A percentile compares a stretch with the other conserved stretches of the same genome.
phyloP scores from a whole-genome alignment of 2,797 vertebrate species.

The Channallabes apus region DNA sequence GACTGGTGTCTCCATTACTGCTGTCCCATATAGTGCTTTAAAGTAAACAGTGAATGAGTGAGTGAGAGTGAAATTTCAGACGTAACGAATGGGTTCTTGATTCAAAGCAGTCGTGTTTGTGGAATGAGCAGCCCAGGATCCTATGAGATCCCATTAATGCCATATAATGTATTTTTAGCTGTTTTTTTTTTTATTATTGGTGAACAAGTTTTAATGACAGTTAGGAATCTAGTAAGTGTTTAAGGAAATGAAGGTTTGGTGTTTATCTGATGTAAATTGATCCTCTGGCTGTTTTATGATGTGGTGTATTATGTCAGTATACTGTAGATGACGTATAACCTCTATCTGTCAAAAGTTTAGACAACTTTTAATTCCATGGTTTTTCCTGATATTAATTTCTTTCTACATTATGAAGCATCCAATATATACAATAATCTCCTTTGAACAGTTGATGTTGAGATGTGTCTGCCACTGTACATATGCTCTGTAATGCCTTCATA shows the following conservation, averaged over 20 bases:
- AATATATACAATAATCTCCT: too few species aligned
- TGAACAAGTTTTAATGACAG: neutral
- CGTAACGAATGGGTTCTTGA: neutral
- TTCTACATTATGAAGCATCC: too few species aligned
- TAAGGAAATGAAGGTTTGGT: constrained; percentile 1
- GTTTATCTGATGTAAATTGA: constrained; percentile 17
- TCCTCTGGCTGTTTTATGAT: constrained; percentile 15
- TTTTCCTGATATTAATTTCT: too few species aligned
- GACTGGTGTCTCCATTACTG: neutral
- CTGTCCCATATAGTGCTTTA: neutral
- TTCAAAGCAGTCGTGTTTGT: constrained; percentile 16
- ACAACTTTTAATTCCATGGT: too few species aligned
- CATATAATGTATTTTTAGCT: neutral
- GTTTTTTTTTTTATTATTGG: neutral
- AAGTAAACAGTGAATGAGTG: neutral
- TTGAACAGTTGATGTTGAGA: too few species aligned
- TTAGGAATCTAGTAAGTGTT: constrained; percentile 2
- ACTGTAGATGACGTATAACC: constrained; percentile 32
- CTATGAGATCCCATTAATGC: neutral
- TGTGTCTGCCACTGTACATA: too few species aligned
- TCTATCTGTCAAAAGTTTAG: too few species aligned
- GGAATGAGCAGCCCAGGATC: constrained; percentile 13
- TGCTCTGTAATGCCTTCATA: too few species aligned
- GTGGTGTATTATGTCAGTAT: constrained; percentile 1
- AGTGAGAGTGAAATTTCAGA: neutral